Percentiles rank a stretch among this genome's conserved stretches.
Conservation (phyloP, 2,797 vertebrate genomes). For the Sphenopsis melanotis region DNA sequence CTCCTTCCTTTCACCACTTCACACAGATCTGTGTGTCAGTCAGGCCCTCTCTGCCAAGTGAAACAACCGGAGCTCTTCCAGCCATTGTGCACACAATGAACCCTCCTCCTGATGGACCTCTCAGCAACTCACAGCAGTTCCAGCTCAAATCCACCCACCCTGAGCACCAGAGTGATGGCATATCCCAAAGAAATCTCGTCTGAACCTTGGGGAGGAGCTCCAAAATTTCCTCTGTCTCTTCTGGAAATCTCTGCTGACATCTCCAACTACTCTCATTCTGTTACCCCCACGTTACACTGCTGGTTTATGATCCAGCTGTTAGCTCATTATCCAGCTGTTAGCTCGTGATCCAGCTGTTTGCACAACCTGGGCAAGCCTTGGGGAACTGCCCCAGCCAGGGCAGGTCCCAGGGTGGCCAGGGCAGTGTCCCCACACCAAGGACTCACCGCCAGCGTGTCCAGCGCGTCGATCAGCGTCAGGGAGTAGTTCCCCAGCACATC, state of each 20-base stretch:
- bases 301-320: background rate
- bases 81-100: background rate
- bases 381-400: background rate
- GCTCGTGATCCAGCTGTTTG: background rate
- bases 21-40: fast-evolving
- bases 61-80: background rate
- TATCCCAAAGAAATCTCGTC: fast-evolving
- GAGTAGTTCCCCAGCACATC: conserved; percentile 98
- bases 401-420: background rate
- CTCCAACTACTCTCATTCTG: background rate
- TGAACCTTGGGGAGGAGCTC: background rate
- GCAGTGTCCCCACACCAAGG: background rate
- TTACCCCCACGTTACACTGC: fast-evolving
- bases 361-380: background rate
- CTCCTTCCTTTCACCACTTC: background rate
- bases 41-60: background rate
- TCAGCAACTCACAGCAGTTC: background rate
- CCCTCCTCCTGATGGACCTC: background rate
- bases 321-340: background rate
- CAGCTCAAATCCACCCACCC: background rate
- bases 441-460: conserved; percentile 94
- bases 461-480: conserved; percentile 90
- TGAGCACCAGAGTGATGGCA: background rate
- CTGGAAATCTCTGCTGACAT: background rate
- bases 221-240: background rate